These are phyloP conservation scores for Hololepta plana DNA, from an alignment of 2,888 invertebrate genomes.

Conservation along the genomic window DNA sequence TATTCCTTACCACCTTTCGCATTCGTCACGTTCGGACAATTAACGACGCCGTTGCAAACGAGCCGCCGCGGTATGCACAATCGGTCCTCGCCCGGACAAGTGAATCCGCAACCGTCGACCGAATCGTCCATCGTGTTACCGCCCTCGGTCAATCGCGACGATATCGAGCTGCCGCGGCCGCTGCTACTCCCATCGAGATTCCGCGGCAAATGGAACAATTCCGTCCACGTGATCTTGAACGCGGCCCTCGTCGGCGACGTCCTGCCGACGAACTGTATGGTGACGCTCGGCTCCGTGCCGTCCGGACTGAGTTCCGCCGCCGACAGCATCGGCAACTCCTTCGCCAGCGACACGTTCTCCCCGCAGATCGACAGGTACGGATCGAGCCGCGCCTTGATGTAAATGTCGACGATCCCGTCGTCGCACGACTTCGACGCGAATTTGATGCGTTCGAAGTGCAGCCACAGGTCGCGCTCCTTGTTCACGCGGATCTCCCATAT, in stretches of 20 bases:
- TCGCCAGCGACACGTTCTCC: slow-evolving; percentile 64
- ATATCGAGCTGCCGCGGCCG: slow-evolving; percentile 49
- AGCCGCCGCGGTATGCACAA: slow-evolving; percentile 69
- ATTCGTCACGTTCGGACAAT: slow-evolving; percentile 59
- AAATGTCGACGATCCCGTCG: slow-evolving; percentile 72
- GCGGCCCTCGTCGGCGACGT: slow-evolving; percentile 65
- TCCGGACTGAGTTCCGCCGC: slow-evolving; percentile 57
- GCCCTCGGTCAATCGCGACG: slow-evolving; percentile 55
- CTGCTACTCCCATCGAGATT: slow-evolving; percentile 67
- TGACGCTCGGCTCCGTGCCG: slow-evolving; percentile 35
- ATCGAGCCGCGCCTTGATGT: slow-evolving; percentile 35
- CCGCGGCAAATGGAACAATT: slow-evolving; percentile 68
- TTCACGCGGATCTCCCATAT: slow-evolving; percentile 48
- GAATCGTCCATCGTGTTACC: slow-evolving; percentile 19
- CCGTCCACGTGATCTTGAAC: slow-evolving; percentile 82
- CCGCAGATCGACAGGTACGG: slow-evolving; percentile 72
- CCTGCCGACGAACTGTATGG: slow-evolving; percentile 44
- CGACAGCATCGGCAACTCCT: slow-evolving; percentile 62
- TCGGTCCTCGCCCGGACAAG: slow-evolving; percentile 69
- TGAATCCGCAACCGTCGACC: slow-evolving; percentile 59
- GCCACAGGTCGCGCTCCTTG: slow-evolving; percentile 67
- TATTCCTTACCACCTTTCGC: slow-evolving; percentile 27
- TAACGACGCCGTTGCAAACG: slow-evolving; percentile 74
- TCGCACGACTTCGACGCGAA: slow-evolving; percentile 73
- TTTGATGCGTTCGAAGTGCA: slow-evolving; percentile 73